These are phyloP conservation scores for Ptychobarbus kaznakovi DNA, from an alignment of 2,797 vertebrate genomes.

Conservation along the genomic window DNA sequence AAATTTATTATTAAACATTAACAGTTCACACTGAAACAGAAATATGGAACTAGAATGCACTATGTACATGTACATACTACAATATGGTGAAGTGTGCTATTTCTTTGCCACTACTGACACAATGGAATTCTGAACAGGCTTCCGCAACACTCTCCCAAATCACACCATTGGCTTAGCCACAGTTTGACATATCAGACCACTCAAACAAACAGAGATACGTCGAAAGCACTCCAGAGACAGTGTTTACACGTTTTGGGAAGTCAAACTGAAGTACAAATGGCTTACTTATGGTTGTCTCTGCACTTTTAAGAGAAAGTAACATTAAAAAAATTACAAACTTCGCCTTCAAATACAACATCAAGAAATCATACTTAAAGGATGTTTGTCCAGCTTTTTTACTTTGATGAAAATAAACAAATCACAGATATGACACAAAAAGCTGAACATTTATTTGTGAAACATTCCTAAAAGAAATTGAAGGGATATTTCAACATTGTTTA, in stretches of 20 bases:
- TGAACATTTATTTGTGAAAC: background rate
- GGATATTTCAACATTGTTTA: background rate
- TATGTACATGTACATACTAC: background rate
- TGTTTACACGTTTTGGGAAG: background rate
- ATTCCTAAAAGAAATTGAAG: background rate
- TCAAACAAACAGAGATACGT: constrained; percentile 19
- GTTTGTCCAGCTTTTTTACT: background rate
- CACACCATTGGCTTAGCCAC: background rate
- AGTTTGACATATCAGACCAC: constrained; percentile 17
- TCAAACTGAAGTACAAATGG: background rate
- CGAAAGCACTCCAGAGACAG: constrained; percentile 1
- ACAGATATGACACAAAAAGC: background rate
- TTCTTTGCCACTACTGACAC: background rate
- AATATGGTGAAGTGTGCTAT: background rate
- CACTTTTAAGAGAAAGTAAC: background rate
- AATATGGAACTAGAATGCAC: background rate
- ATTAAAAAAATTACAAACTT: background rate
- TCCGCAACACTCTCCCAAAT: background rate
- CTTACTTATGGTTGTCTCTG: background rate
- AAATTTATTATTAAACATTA: background rate
- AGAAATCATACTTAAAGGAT: background rate
- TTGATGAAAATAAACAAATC: background rate
- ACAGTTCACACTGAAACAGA: background rate
- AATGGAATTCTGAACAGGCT: background rate
- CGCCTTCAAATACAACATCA: background rate